Conservation (phyloP, 1,140 invertebrate genomes). For the Homalodisca vitripennis region DNA sequence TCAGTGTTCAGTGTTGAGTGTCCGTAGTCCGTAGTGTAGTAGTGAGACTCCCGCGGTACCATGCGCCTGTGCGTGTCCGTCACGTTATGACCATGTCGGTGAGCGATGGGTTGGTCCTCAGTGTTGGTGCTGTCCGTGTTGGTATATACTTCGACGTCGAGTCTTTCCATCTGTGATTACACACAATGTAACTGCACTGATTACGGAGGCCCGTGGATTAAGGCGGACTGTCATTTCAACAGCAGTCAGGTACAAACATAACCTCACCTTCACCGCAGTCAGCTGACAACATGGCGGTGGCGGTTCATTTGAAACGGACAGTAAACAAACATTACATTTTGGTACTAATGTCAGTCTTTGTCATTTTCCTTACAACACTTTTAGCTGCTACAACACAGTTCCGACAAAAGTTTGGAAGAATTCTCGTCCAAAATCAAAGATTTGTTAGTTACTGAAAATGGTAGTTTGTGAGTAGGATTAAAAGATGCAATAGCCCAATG, state of each 20-base stretch:
- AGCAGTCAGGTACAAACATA: slow-evolving; percentile 14
- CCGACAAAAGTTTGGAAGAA: too few species aligned
- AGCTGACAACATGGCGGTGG: slow-evolving; percentile 14
- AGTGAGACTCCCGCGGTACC: too few species aligned
- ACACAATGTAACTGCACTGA: slow-evolving; percentile 8
- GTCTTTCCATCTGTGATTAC: neutral
- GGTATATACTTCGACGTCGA: neutral
- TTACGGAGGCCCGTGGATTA: neutral
- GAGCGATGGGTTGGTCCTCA: slow-evolving; percentile 14
- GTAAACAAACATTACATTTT: slow-evolving; percentile 12
- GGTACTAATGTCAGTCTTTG: too few species aligned
- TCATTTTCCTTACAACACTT: too few species aligned
- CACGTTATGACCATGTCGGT: slow-evolving; percentile 13
- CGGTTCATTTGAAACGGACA: neutral
- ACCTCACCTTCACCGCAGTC: neutral
- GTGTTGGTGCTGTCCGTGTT: slow-evolving; percentile 10
- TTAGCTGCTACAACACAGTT: too few species aligned
- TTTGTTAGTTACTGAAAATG: too few species aligned
- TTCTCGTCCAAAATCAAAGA: too few species aligned
- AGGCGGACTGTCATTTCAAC: slow-evolving; percentile 7
- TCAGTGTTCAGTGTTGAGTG: too few species aligned
- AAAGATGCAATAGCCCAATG: too few species aligned
- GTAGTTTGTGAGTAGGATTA: too few species aligned
- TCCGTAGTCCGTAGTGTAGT: too few species aligned
- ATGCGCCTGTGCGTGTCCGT: neutral